Evolutionary conservation across 2,113 vertebrate genomes (phyloP).

Genomic region (Malurus melanocephalus): DNA sequence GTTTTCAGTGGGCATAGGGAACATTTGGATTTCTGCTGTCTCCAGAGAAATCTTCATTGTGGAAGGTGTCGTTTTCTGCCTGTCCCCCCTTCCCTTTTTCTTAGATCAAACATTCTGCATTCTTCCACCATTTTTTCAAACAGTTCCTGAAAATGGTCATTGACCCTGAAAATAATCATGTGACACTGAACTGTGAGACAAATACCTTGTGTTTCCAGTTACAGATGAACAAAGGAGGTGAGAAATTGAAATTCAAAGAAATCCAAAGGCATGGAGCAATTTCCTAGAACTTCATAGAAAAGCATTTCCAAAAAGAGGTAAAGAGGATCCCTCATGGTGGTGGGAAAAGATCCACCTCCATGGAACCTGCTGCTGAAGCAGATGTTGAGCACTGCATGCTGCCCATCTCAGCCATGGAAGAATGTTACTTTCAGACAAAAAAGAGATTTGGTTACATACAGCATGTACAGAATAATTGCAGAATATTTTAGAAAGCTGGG

Average conservation of each 20-base stretch:
- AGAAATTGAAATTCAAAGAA: not conserved
- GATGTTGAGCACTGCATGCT: not conserved
- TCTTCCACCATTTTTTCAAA: not conserved
- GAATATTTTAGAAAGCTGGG: not conserved
- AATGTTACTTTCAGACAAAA: not conserved
- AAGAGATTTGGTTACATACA: not conserved
- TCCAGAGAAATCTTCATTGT: not conserved
- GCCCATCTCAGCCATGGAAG: not conserved
- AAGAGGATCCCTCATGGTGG: fast-evolving
- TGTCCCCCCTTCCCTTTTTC: not conserved
- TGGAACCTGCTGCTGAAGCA: not conserved
- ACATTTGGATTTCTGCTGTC: not conserved
- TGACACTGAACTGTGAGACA: not conserved
- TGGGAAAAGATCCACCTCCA: not conserved
- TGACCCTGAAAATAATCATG: not conserved
- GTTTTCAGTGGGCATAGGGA: not conserved
- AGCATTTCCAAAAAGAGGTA: not conserved
- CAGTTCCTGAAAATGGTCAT: not conserved
- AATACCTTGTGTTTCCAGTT: not conserved
- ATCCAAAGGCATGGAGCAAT: not conserved
- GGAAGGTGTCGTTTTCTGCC: not conserved
- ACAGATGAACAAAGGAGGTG: not conserved
- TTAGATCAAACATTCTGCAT: not conserved
- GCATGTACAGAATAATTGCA: not conserved
- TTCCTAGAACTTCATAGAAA: not conserved